Evolutionary conservation across 2,797 vertebrate genomes (phyloP).

Genomic region (Falco naumanni): DNA sequence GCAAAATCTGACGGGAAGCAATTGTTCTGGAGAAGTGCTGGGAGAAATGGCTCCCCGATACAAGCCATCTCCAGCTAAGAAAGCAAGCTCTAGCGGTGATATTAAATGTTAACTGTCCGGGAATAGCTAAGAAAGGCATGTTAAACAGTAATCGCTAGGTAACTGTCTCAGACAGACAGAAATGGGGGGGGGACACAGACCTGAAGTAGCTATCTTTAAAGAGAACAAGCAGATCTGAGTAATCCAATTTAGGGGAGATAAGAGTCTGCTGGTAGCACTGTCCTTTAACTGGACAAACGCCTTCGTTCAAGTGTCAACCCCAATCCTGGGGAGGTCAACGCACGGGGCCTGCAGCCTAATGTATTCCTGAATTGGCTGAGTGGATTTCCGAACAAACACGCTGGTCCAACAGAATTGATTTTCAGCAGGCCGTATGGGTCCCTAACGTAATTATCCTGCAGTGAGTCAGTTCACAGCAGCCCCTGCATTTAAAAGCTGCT

Average conservation of each 20-base stretch:
- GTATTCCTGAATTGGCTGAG: slow-evolving; percentile 83
- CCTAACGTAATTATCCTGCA: slow-evolving; percentile 82
- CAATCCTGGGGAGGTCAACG: slow-evolving; percentile 81
- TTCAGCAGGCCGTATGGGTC: slow-evolving; percentile 77
- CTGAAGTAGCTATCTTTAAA: slow-evolving; percentile 82
- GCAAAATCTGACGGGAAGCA: accelerated
- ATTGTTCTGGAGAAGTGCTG: background rate
- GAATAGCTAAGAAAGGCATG: slow-evolving; percentile 62
- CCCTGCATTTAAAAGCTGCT: slow-evolving; percentile 72
- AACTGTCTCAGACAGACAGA: slow-evolving; percentile 78
- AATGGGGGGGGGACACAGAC: slow-evolving; percentile 51
- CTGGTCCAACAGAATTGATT: slow-evolving; percentile 82
- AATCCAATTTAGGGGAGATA: slow-evolving; percentile 87
- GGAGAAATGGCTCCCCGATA: background rate
- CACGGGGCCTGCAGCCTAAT: slow-evolving; percentile 80
- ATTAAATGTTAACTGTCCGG: background rate
- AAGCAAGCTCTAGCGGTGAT: slow-evolving; percentile 1
- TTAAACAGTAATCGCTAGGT: slow-evolving; percentile 75
- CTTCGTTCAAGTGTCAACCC: slow-evolving; percentile 86
- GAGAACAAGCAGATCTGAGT: slow-evolving; percentile 86
- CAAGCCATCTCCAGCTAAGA: background rate
- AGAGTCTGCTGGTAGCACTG: slow-evolving; percentile 82
- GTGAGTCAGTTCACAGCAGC: slow-evolving; percentile 74
- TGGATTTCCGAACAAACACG: slow-evolving; percentile 80
- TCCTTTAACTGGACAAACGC: slow-evolving; percentile 85